phyloP scores from a whole-genome alignment of 2,113 vertebrate species.

The Hiodon alosoides region DNA sequence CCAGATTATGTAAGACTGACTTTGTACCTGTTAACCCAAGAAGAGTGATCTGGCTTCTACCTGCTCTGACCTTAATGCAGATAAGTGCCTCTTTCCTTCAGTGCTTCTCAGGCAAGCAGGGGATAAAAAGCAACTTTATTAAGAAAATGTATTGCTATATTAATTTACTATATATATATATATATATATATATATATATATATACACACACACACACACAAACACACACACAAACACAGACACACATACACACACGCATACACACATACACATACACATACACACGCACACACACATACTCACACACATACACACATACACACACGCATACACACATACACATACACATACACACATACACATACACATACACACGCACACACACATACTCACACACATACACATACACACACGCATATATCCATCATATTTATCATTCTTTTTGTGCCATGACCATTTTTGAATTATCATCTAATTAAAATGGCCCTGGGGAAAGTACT shows the following conservation, averaged over 20 bases:
- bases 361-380: no score
- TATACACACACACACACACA: no score
- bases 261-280: no score
- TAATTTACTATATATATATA: conserved; percentile 32
- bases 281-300: no score
- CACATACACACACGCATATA: no score
- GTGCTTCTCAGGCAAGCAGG: conserved; percentile 58
- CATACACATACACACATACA: no score
- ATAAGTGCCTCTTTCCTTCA: conserved; percentile 96
- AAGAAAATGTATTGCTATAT: conserved; percentile 25
- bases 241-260: no score
- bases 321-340: no score
- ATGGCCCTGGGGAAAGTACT: not conserved
- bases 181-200: no score
- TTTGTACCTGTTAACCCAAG: conserved; percentile 82
- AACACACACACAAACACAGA: no score
- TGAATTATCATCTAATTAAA: not conserved
- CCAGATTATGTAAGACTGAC: conserved; percentile 91
- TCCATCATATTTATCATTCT: not conserved
- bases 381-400: no score
- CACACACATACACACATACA: no score
- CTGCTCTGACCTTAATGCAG: conserved; percentile 92
- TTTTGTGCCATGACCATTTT: not conserved
- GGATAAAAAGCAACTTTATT: conserved; percentile 27
- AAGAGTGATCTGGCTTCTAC: conserved; percentile 60